Evolutionary conservation across 2,113 vertebrate species (phyloP).

Genomic region (Polypterus senegalus): DNA sequence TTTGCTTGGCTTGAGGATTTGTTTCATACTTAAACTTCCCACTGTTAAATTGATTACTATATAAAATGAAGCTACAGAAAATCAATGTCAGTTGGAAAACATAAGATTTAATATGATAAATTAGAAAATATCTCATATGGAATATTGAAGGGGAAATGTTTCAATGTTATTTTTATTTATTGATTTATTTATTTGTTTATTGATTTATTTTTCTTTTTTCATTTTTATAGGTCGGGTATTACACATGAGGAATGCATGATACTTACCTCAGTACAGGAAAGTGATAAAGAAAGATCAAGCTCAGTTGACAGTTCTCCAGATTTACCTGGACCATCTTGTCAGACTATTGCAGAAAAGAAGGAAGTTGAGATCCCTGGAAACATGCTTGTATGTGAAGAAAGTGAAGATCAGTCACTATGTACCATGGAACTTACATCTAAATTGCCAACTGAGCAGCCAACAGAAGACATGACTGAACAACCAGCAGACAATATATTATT

Average conservation of each 20-base stretch:
- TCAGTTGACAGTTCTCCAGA: slow-evolving; percentile 34
- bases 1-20: too few species aligned
- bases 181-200: too few species aligned
- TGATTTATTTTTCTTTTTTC: slow-evolving; percentile 22
- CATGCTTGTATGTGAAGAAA: slow-evolving; percentile 30
- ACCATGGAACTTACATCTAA: slow-evolving; percentile 34
- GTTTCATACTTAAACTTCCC: too few species aligned
- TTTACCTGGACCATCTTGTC: slow-evolving; percentile 37
- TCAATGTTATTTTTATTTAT: too few species aligned
- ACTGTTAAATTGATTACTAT: too few species aligned
- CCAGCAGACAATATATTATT: slow-evolving; percentile 49
- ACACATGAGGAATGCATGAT: slow-evolving; percentile 57
- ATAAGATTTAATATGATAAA: too few species aligned
- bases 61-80: too few species aligned
- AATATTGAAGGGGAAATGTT: too few species aligned
- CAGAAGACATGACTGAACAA: slow-evolving; percentile 40
- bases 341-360: slow-evolving; percentile 33
- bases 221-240: slow-evolving; percentile 51
- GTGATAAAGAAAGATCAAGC: slow-evolving; percentile 37
- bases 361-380: slow-evolving; percentile 34
- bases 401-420: slow-evolving; percentile 33
- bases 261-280: slow-evolving; percentile 44
- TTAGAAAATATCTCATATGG: too few species aligned
- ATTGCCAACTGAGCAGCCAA: slow-evolving; percentile 8
- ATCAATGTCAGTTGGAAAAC: too few species aligned